Conservation (phyloP, 2,888 invertebrate species). For the Spilosoma lubricipeda region DNA sequence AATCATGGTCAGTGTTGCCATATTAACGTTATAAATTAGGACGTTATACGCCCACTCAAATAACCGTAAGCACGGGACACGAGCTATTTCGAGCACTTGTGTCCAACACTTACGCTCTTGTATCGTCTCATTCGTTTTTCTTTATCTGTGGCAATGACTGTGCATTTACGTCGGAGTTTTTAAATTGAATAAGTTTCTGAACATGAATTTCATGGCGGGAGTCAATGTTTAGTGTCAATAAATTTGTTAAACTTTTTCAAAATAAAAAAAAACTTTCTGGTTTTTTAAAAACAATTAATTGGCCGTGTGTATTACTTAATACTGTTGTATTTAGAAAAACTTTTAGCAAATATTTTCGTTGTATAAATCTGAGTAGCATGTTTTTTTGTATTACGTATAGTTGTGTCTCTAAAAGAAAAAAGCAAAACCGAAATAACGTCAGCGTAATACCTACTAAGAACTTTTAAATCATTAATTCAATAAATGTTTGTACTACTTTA, state of each 20-base stretch:
- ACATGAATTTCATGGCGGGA: not conserved
- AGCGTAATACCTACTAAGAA: not conserved
- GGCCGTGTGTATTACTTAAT: not conserved
- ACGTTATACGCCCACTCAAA: slow-evolving; percentile 81
- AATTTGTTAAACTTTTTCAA: not conserved
- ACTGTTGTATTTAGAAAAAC: not conserved
- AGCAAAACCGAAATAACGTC: not conserved
- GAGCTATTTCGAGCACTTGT: slow-evolving; percentile 79
- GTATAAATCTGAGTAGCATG: not conserved
- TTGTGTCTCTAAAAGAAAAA: not conserved
- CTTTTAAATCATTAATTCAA: not conserved
- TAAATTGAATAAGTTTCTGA: slow-evolving; percentile 13
- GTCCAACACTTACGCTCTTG: slow-evolving; percentile 64
- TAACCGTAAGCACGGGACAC: slow-evolving; percentile 78
- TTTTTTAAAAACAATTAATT: not conserved
- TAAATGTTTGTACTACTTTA: not conserved
- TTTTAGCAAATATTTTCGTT: not conserved
- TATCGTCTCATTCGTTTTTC: slow-evolving; percentile 63
- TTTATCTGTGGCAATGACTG: slow-evolving; percentile 52
- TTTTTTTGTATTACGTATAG: not conserved
- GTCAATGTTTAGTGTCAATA: not conserved
- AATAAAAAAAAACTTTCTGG: not conserved
- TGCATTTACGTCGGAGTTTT: slow-evolving; percentile 1
- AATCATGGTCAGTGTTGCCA: slow-evolving; percentile 65
- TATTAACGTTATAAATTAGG: slow-evolving; percentile 86